Evolutionary conservation across 2,797 vertebrate species (phyloP).

Genomic region (Sitta carolinensis): DNA sequence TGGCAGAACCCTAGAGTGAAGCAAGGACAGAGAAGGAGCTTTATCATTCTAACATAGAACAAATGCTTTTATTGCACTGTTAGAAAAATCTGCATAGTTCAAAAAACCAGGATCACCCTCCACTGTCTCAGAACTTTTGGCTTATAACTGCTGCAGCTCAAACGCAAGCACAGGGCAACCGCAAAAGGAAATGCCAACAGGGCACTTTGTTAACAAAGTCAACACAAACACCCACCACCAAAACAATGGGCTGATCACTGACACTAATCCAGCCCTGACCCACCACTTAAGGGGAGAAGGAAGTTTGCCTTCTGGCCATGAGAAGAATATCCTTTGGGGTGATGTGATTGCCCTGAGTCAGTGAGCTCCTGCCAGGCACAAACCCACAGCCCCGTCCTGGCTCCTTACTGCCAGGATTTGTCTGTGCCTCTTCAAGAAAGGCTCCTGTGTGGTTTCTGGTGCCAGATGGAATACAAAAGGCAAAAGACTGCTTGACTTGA

Average conservation of each 20-base stretch:
- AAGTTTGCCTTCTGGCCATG: accelerated
- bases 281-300: background rate
- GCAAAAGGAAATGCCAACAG: background rate
- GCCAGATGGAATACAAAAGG: background rate
- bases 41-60: conserved; percentile 61
- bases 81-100: conserved; percentile 72
- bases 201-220: background rate
- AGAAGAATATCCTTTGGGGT: background rate
- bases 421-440: background rate
- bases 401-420: background rate
- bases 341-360: background rate
- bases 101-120: background rate
- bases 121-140: conserved; percentile 8
- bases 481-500: background rate
- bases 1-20: background rate
- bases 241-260: background rate
- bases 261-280: background rate
- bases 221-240: background rate
- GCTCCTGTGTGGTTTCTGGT: background rate
- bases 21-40: background rate
- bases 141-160: conserved; percentile 3
- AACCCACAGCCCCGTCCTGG: background rate
- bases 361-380: background rate
- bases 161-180: background rate
- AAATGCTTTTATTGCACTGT: conserved; percentile 81